Evolutionary conservation across 2,113 vertebrate species (phyloP).

Genomic region (Pagrus major): DNA sequence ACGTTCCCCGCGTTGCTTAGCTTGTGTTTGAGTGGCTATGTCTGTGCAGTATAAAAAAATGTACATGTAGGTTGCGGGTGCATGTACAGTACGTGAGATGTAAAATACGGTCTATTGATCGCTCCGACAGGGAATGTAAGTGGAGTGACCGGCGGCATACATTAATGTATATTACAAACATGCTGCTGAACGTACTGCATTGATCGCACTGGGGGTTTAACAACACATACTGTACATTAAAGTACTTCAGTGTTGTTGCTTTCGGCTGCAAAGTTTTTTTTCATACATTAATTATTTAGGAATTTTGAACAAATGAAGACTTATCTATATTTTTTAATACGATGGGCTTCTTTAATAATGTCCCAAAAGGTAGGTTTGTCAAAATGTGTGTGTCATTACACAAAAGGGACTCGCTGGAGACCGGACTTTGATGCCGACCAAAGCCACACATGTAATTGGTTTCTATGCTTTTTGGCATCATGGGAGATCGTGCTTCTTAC

Average conservation of each 20-base stretch:
- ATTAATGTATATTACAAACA: background rate
- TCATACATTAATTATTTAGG: slow-evolving; percentile 13
- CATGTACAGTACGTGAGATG: background rate
- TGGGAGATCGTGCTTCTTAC: background rate
- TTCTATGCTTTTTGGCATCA: background rate
- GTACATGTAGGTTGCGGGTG: background rate
- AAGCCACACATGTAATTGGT: background rate
- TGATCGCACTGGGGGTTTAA: background rate
- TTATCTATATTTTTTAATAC: background rate
- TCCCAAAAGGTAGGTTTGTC: background rate
- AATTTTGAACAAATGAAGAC: slow-evolving; percentile 22
- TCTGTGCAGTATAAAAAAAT: slow-evolving; percentile 1
- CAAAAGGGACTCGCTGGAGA: background rate
- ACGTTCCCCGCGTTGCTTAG: background rate
- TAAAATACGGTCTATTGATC: background rate
- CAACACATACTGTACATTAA: background rate
- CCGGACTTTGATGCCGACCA: background rate
- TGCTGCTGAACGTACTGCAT: background rate
- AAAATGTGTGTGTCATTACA: slow-evolving; percentile 2
- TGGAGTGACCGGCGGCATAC: background rate
- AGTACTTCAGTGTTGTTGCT: background rate
- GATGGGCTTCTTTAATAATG: background rate
- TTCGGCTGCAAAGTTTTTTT: background rate
- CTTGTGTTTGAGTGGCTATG: background rate
- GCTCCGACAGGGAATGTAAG: background rate